Base-by-base conservation (phyloP, 1,140 invertebrate genomes). In the Bradysia coprophila region DNA sequence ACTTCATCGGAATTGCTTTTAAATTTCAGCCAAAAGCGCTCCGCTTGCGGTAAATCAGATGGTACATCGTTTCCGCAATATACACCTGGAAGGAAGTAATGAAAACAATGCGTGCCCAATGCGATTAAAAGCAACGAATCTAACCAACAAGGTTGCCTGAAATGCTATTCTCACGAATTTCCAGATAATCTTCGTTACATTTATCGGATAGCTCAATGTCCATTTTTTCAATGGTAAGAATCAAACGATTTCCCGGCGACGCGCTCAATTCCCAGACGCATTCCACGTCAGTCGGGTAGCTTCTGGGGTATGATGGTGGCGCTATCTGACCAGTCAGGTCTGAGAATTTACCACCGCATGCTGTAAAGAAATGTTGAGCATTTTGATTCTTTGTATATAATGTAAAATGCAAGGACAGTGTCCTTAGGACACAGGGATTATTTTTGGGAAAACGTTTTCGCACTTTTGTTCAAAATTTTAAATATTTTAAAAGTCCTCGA, bases 141-240 rank as follows among this genome's bases (percentile, higher is more conserved):
- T 32, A 3, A 33, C 16, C 33, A 34, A 31, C 4, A n/a, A 91
- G 45, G 16, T 57, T 61, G 2, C 85, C 87, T 22, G 56, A 55
- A 1, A 67, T 62, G 52, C 69, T 61, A 1, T 62, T 52, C 61
- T 78, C 67, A 20, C 85, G 73, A 40, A 93, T 63, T 68, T 92
- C 88, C 2, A 93, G 51, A 57, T 82, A 92, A 62, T 92, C 87
- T 18, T 67, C 62, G 56, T 89, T 82, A 49, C 88, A 93, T 50
- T 73, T 69, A 4, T 80, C 75, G 38, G 76, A 82, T 10, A 62
- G 51, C 43, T 43, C 66, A 39, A 91, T 56, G 47, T 81, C 69
- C 51, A 91, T 78, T 9, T 59, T 54, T 40, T 66, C 56, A 52
- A 91, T 85, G 9, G 56, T 62, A 2, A 90, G 43, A 34, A 62